Evolutionary conservation across 2,888 invertebrate genomes (phyloP).

Genomic region (Microchrysa polita): DNA sequence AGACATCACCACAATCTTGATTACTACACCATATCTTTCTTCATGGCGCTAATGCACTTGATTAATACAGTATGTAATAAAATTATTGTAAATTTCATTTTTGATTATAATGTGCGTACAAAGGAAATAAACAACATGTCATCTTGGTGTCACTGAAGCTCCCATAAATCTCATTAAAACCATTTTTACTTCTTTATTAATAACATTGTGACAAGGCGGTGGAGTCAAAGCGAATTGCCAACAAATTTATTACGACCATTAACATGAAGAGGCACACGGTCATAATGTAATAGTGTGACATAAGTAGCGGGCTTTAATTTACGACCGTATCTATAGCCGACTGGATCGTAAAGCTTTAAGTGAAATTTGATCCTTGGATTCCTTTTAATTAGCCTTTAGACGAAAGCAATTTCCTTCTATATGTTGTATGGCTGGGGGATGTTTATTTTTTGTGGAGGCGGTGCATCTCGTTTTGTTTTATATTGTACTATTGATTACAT

Average conservation of each 20-base stretch:
- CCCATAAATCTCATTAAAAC: constrained; percentile 43
- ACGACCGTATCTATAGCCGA: not conserved
- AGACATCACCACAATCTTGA: constrained; percentile 27
- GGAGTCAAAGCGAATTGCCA: constrained; percentile 40
- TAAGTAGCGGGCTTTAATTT: constrained; percentile 34
- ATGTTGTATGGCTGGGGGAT: not conserved
- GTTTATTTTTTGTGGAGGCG: no score
- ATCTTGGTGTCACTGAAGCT: constrained; percentile 11
- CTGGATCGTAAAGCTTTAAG: constrained; percentile 32
- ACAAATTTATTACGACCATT: constrained; percentile 41
- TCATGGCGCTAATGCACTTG: constrained; percentile 36
- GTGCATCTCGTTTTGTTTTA: no score
- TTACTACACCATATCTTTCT: constrained; percentile 14
- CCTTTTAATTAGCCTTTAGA: constrained; percentile 34
- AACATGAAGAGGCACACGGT: constrained; percentile 12
- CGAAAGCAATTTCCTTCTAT: constrained; percentile 1
- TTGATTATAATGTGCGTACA: constrained; percentile 14
- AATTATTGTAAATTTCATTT: constrained; percentile 43
- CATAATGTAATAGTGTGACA: constrained; percentile 33
- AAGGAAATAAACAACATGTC: constrained; percentile 9
- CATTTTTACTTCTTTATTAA: constrained; percentile 43
- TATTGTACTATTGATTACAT: no score
- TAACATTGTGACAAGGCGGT: constrained; percentile 28
- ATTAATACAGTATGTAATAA: constrained; percentile 42
- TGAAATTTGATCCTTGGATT: constrained; percentile 38